A percentile compares a stretch with the other conserved stretches of the same genome.
phyloP scores from a whole-genome alignment of 2,888 invertebrate species.

The Caradrina kadenii region DNA sequence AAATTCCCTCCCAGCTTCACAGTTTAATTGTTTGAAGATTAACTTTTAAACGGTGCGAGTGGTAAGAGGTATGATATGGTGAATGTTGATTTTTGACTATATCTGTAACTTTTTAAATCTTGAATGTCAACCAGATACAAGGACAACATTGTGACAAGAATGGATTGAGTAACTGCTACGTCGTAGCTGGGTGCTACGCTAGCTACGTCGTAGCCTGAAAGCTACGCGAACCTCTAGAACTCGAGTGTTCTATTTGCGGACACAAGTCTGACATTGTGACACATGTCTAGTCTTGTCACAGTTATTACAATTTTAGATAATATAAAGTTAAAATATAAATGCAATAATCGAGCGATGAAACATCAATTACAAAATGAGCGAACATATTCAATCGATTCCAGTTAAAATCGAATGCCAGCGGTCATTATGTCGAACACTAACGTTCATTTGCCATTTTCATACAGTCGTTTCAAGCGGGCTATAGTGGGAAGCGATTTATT shows the following conservation, averaged over 20 bases:
- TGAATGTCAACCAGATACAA: conserved; percentile 10
- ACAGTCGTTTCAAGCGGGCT: background rate
- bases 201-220: conserved; percentile 43
- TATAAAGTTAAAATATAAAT: background rate
- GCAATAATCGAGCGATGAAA: background rate
- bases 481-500: background rate
- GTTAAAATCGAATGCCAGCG: conserved; percentile 15
- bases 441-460: conserved; percentile 5
- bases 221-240: conserved; percentile 28
- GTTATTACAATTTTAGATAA: background rate
- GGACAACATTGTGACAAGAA: conserved; percentile 2
- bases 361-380: background rate
- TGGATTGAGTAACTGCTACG: conserved; percentile 33
- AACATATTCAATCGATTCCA: background rate
- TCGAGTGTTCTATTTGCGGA: conserved; percentile 37
- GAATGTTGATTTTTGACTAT: too few species aligned
- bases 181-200: conserved; percentile 41
- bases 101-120: too few species aligned
- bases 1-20: too few species aligned
- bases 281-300: conserved; percentile 4
- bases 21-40: too few species aligned
- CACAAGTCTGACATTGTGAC: background rate
- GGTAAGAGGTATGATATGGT: too few species aligned
- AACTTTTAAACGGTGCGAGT: too few species aligned
- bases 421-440: background rate